Conservation (phyloP, 2,888 invertebrate genomes). For the Pachydiplax longipennis region DNA sequence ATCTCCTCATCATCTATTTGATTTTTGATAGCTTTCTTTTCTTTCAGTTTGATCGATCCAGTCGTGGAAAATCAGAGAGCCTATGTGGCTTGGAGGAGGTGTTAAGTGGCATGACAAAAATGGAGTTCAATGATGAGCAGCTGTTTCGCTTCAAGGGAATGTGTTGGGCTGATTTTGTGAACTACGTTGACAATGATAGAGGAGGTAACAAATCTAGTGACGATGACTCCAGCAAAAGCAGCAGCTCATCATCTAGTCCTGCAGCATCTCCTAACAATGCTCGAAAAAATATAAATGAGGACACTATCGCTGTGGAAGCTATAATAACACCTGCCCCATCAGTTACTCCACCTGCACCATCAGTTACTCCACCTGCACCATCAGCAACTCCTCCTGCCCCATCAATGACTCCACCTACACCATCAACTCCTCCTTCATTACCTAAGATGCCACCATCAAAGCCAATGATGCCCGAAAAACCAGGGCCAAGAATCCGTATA, state of each 20-base stretch:
- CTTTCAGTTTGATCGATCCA: conserved; percentile 63
- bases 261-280: background rate
- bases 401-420: background rate
- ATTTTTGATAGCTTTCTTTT: conserved; percentile 15
- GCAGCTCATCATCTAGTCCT: conserved; percentile 48
- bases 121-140: conserved; percentile 64
- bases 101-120: conserved; percentile 61
- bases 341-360: background rate
- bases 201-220: conserved; percentile 15
- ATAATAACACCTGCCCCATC: background rate
- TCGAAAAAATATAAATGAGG: background rate
- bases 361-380: conserved; percentile 13
- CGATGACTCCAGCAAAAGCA: conserved; percentile 45
- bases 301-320: background rate
- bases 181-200: conserved; percentile 55
- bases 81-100: conserved; percentile 63
- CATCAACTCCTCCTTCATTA: conserved; percentile 44
- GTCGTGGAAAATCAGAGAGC: conserved; percentile 62
- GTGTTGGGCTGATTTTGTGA: conserved; percentile 60
- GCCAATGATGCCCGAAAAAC: conserved; percentile 44
- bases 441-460: background rate
- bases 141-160: conserved; percentile 62
- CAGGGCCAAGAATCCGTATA: conserved; percentile 48
- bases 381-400: background rate
- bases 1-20: too few relatives aligned